A percentile compares a stretch with the other conserved stretches of the same genome.
Conservation (phyloP, 2,113 vertebrate genomes). For the Toxotes jaculatrix region DNA sequence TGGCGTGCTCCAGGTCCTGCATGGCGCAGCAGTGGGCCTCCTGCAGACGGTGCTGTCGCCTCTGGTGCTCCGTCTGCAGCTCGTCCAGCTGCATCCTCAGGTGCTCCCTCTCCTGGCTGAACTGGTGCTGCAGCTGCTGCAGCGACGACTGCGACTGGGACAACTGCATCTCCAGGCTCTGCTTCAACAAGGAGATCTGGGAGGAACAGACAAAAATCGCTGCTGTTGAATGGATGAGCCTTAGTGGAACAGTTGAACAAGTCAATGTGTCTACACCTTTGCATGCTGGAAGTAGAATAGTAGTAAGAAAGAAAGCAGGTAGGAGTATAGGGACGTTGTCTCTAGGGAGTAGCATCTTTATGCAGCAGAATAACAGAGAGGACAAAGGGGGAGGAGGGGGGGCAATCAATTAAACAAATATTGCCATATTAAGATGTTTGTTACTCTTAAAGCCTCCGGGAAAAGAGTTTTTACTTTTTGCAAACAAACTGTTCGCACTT, state of each 20-base stretch:
- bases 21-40: conserved; percentile 93
- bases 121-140: conserved; percentile 97
- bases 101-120: conserved; percentile 95
- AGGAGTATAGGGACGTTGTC: not conserved
- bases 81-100: conserved; percentile 95
- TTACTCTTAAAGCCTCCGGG: conserved; percentile 14
- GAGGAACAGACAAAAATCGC: not conserved
- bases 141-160: conserved; percentile 97
- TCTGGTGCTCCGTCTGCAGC: conserved; percentile 93
- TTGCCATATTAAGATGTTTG: not conserved
- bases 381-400: not conserved
- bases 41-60: conserved; percentile 91
- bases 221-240: not conserved
- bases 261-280: not conserved
- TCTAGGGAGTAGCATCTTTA: conserved; percentile 13
- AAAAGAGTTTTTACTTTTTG: conserved; percentile 3
- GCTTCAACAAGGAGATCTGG: conserved; percentile 97
- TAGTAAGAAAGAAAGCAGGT: not conserved
- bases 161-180: conserved; percentile 98
- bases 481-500: conserved; percentile 20
- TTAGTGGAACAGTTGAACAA: not conserved
- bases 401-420: conserved; percentile 53
- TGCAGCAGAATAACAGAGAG: conserved; percentile 17
- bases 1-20: conserved; percentile 93
- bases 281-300: not conserved